Base-by-base conservation (phyloP, 2,113 vertebrate genomes). In the Dicaeum eximium region DNA sequence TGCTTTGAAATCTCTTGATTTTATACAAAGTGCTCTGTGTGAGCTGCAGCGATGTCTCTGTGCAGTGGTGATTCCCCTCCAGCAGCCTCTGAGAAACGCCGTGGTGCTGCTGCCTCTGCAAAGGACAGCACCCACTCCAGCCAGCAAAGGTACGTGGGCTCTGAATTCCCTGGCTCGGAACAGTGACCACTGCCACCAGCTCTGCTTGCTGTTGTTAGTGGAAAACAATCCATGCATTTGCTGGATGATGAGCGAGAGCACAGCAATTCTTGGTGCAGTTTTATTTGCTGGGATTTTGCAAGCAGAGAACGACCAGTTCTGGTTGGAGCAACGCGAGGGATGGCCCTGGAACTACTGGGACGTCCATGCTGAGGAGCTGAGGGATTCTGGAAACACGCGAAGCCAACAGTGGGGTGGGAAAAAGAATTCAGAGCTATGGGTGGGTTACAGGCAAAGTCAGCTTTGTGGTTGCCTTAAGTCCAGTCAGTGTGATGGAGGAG, bases 261-360 rank as follows among this genome's bases (percentile, higher is more conserved):
- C 23, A 50, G 78, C 17, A 58, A 44, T 82, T 64, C 62, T 50
- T 10, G 35, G 3, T 16, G 44, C 19, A 1, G 6, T 40, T 79
- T 16, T 25, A 24, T 56, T 47, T 48, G 25, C 25, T 8, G 17
- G 33, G 38, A 17, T 79, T 72, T 31, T 73, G 42, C 31, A 24
- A 9, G 45, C 1, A 23, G 65, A 33, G 71, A 9, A 24, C 1
- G 17, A 6, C 8, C 0, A 0, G 4, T 58, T 66, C 37, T 0
- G 4, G 18, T 4, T 13, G 22, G 42, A 5, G 13, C 24, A 50
- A 27, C 6, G 28, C 0, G 11, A 15, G 70, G 25, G 15, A 17
- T 17, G 9, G 67, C 38, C 13, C 45, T 9, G 6, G 22, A 13
- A 10, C 23, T 2, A 1, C 45, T 3, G 40, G 37, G 38, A 12